Evolutionary conservation across 2,888 invertebrate genomes (phyloP).

Genomic region (Plusia festucae): DNA sequence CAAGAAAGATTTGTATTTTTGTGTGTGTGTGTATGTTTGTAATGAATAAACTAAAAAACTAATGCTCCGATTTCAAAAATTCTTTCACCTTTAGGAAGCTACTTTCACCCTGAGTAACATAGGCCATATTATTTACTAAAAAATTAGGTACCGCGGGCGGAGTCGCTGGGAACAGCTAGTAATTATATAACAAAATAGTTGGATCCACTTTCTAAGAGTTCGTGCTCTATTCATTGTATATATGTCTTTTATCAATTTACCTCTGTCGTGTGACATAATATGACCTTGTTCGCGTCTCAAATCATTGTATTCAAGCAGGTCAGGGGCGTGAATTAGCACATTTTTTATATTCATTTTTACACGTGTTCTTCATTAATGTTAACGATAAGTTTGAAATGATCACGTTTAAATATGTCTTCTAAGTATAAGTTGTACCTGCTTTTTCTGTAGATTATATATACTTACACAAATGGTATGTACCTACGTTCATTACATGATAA

Average conservation of each 20-base stretch:
- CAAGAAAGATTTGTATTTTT: too few relatives aligned
- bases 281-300: conserved; percentile 16
- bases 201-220: conserved; percentile 2
- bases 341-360: conserved; percentile 25
- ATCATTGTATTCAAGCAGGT: conserved; percentile 20
- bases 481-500: neutral
- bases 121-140: too few relatives aligned
- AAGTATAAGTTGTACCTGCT: neutral
- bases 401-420: neutral
- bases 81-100: too few relatives aligned
- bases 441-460: neutral
- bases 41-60: too few relatives aligned
- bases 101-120: too few relatives aligned
- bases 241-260: conserved; percentile 19
- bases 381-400: neutral
- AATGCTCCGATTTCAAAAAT: too few relatives aligned
- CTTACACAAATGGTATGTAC: too few relatives aligned
- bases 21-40: too few relatives aligned
- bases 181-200: neutral
- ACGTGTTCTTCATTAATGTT: conserved; percentile 12
- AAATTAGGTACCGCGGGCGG: too few relatives aligned
- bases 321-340: conserved; percentile 17
- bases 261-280: conserved; percentile 9
- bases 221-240: conserved; percentile 27
- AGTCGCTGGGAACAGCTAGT: too few relatives aligned